Evolutionary conservation across 2,888 invertebrate genomes (phyloP).

Genomic region (Teleogryllus oceanicus): DNA sequence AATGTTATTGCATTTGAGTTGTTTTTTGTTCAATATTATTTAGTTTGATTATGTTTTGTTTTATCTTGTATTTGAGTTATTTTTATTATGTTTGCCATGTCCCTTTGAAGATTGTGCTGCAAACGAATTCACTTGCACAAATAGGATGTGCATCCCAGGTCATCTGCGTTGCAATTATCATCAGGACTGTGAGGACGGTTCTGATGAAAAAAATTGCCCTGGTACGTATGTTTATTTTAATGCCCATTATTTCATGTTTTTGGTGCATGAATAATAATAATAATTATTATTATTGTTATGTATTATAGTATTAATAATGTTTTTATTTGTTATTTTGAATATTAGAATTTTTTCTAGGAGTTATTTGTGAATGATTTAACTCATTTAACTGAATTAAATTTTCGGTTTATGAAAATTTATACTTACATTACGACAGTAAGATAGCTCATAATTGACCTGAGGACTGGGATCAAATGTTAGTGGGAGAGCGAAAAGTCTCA

Average conservation of each 20-base stretch:
- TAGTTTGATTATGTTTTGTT: neutral
- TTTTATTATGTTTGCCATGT: neutral
- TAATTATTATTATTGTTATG: no score
- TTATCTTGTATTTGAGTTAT: constrained; percentile 2
- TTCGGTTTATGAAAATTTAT: no score
- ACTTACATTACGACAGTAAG: no score
- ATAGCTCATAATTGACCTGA: no score
- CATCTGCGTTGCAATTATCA: constrained; percentile 49
- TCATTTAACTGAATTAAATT: neutral
- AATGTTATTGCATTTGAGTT: neutral
- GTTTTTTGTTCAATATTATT: neutral
- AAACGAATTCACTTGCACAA: constrained; percentile 53
- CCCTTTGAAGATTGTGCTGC: constrained; percentile 23
- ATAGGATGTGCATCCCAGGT: constrained; percentile 52
- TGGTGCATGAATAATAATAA: no score
- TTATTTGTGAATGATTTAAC: neutral
- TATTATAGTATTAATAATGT: no score
- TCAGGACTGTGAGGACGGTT: constrained; percentile 49
- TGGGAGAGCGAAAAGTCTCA: no score
- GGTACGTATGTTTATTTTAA: neutral
- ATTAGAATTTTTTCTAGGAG: no score
- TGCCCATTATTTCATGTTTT: no score
- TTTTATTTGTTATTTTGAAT: no score
- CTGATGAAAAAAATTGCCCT: constrained; percentile 45
- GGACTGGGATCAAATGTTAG: no score